Percentiles rank a stretch among this genome's conserved stretches.
These are phyloP conservation scores for Tipula confusa DNA, from an alignment of 2,888 invertebrate genomes.

Conservation along the genomic window DNA sequence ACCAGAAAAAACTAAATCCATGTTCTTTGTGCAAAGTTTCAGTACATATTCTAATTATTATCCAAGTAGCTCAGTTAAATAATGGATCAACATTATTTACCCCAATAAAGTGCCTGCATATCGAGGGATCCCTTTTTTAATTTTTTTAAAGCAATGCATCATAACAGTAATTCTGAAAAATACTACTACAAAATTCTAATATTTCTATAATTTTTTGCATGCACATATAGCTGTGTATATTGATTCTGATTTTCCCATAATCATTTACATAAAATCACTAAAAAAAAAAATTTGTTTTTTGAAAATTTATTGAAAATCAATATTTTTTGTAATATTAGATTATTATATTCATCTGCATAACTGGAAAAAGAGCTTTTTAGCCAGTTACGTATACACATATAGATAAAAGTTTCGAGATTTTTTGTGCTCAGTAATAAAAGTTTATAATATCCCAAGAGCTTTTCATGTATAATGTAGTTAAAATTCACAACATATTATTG, in stretches of 20 bases:
- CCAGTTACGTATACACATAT: not conserved
- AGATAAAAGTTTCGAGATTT: not conserved
- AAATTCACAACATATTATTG: not conserved
- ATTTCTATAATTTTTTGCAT: not conserved
- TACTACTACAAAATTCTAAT: too few species aligned
- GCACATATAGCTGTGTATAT: not conserved
- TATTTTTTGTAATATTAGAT: not conserved
- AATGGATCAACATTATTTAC: too few species aligned
- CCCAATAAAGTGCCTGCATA: too few species aligned
- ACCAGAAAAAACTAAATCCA: too few species aligned
- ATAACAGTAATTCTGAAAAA: not conserved
- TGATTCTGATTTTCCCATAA: not conserved
- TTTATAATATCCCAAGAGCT: not conserved
- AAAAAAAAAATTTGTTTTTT: not conserved
- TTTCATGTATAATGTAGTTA: not conserved
- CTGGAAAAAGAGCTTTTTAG: not conserved
- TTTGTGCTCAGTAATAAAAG: not conserved
- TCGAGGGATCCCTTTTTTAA: not conserved
- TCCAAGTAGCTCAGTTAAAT: too few species aligned
- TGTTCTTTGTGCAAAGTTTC: too few species aligned
- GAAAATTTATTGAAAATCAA: not conserved
- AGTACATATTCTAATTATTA: too few species aligned
- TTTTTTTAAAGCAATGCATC: not conserved
- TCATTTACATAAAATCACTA: not conserved
- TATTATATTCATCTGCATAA: not conserved